Percentiles rank a stretch among this genome's conserved stretches.
phyloP scores from a whole-genome alignment of 2,113 vertebrate genomes.

The Solea solea region DNA sequence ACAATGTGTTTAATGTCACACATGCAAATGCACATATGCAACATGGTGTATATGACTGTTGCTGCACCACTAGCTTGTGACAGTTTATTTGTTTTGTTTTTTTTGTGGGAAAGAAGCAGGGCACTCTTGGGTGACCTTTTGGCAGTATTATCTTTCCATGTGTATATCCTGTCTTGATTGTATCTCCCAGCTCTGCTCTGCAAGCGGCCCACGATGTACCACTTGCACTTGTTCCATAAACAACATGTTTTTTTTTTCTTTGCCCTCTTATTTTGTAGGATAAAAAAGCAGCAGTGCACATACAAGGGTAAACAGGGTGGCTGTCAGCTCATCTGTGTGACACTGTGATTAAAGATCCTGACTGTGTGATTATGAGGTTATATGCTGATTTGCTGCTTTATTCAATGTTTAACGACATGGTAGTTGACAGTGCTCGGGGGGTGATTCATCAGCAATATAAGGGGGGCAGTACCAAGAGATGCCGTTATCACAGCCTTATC shows the following conservation, averaged over 20 bases:
- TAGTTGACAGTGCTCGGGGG: constrained; percentile 11
- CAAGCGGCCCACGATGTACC: constrained; percentile 52
- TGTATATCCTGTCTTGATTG: constrained; percentile 47
- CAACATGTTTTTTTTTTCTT: background rate
- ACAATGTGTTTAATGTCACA: no score
- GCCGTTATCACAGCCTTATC: constrained; percentile 41
- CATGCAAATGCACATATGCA: no score
- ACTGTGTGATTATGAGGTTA: constrained; percentile 56
- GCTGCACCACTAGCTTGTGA: constrained; percentile 16
- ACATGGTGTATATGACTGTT: background rate
- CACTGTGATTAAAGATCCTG: constrained; percentile 41
- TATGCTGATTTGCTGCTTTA: constrained; percentile 55
- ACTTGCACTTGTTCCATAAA: constrained; percentile 38
- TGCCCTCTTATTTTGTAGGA: constrained; percentile 12
- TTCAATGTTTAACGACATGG: constrained; percentile 33
- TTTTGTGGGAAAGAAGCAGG: constrained; percentile 8
- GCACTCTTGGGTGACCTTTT: constrained; percentile 56
- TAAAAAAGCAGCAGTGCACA: constrained; percentile 26
- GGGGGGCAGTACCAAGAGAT: constrained; percentile 17
- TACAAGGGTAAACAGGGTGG: constrained; percentile 41
- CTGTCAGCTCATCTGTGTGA: constrained; percentile 40
- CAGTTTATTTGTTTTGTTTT: constrained; percentile 19
- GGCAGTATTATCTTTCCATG: constrained; percentile 39
- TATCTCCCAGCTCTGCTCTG: constrained; percentile 55
- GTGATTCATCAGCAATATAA: constrained; percentile 48